Conservation (phyloP, 2,888 invertebrate species). For the Epinotia demarniana region DNA sequence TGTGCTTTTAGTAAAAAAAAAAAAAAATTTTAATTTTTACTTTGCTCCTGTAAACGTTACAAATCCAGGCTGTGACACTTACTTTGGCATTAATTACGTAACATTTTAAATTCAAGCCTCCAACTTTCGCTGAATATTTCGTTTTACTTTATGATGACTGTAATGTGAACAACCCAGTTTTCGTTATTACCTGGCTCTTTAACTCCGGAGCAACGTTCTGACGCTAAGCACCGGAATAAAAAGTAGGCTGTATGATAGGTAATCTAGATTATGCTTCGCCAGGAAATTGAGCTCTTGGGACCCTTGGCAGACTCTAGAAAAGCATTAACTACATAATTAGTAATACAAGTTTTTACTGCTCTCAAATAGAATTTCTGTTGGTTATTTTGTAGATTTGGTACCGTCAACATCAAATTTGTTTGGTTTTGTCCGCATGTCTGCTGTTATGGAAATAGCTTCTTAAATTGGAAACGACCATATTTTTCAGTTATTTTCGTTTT, state of each 20-base stretch:
- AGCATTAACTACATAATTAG: slow-evolving; percentile 11
- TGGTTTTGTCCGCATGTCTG: too few species aligned
- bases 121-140: slow-evolving; percentile 21
- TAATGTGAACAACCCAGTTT: slow-evolving; percentile 16
- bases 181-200: slow-evolving; percentile 29
- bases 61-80: not conserved
- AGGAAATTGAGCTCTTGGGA: slow-evolving; percentile 22
- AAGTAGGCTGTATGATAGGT: slow-evolving; percentile 33
- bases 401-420: too few species aligned
- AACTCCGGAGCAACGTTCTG: slow-evolving; percentile 16
- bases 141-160: slow-evolving; percentile 12
- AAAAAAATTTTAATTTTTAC: too few species aligned
- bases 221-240: slow-evolving; percentile 30
- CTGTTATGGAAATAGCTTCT: not conserved
- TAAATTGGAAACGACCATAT: not conserved
- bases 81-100: not conserved
- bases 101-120: slow-evolving; percentile 1
- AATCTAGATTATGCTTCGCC: slow-evolving; percentile 28
- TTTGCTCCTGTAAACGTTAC: not conserved
- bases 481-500: not conserved
- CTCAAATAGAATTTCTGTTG: too few species aligned
- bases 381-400: too few species aligned
- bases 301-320: slow-evolving; percentile 7
- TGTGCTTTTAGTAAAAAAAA: not conserved
- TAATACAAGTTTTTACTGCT: not conserved